Evolutionary conservation across 2,888 invertebrate species (phyloP), one percentile per base, ranked within the genome.

Genomic region (Stramonita haemastoma): DNA sequence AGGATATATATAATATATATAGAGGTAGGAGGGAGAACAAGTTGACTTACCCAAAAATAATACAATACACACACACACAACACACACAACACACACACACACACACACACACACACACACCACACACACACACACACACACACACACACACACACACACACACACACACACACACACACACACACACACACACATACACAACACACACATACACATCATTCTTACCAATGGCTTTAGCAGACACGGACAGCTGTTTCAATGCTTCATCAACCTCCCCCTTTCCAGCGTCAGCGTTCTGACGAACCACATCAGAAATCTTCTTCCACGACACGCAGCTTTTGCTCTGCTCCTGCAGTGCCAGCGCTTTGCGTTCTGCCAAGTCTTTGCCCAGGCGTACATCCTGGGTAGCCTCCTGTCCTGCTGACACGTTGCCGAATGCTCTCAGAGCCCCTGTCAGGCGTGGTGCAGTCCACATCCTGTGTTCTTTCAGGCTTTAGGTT

Each of bases 361-460:
- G 90, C 15, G 93, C 92, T 87, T 94, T 91, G 87, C 94, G 93
- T 70, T 91, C 89, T 46, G 91, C 89, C 57, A 95, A 89, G 87
- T 94, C 94, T 83, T 91, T 91, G 46, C 90, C 73, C 26, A 26
- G 77, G 22, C 26, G 60, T n/a, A 56, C 87, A 66, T 90, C 77
- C 26, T 86, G 90, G 66, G 79, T 56, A 32, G 79, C 36, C 17
- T 83, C 36, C 11, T 91, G 90, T 79, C 87, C 87, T 29, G 90
- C 91, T 86, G 92, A 90, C 29, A 93, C 92, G 36, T 91, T 92
- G n/a, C 94, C 92, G 88, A 94, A 94, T 8, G 93, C 94, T 87
- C 94, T 85, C 36, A 95, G 87, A n/a, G 94, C 94, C 32, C 93
- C 92, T 29, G 94, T 92, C 77, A 95, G 90, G 57, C 94, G 90